Percentiles rank a stretch among this genome's conserved stretches.
phyloP scores from a whole-genome alignment of 1,140 invertebrate genomes.

The Lepidotrigona ventralis region DNA sequence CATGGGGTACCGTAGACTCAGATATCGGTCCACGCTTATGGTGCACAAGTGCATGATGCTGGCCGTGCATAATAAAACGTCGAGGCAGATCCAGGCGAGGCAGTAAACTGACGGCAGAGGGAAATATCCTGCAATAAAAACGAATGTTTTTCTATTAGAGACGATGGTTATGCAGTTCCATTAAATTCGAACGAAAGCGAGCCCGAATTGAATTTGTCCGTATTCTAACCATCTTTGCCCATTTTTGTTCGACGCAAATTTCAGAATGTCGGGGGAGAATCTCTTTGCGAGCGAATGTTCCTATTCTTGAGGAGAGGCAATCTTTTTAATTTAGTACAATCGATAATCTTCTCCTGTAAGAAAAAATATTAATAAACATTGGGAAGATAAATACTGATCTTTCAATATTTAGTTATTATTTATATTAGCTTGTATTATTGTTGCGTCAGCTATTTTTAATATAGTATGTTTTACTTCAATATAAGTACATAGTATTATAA shows the following conservation, averaged over 20 bases:
- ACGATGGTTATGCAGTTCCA: not conserved
- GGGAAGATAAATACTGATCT: no score
- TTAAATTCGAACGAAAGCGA: not conserved
- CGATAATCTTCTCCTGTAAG: no score
- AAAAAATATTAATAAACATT: no score
- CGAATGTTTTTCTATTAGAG: constrained; percentile 1
- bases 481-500: no score
- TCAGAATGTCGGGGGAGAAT: not conserved
- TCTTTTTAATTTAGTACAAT: no score
- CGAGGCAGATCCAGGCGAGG: constrained; percentile 92
- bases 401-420: not conserved
- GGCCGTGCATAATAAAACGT: constrained; percentile 97
- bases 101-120: constrained; percentile 90
- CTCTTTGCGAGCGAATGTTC: no score
- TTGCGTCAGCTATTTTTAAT: no score
- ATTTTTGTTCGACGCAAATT: not conserved
- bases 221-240: no score
- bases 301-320: no score
- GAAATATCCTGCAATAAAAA: constrained; percentile 87
- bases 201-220: not conserved
- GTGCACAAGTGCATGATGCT: constrained; percentile 98
- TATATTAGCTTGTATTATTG: no score
- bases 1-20: constrained; percentile 92
- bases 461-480: no score
- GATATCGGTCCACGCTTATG: constrained; percentile 95